Evolutionary conservation across 2,113 vertebrate species (phyloP).

Genomic region (Jacana jacana): DNA sequence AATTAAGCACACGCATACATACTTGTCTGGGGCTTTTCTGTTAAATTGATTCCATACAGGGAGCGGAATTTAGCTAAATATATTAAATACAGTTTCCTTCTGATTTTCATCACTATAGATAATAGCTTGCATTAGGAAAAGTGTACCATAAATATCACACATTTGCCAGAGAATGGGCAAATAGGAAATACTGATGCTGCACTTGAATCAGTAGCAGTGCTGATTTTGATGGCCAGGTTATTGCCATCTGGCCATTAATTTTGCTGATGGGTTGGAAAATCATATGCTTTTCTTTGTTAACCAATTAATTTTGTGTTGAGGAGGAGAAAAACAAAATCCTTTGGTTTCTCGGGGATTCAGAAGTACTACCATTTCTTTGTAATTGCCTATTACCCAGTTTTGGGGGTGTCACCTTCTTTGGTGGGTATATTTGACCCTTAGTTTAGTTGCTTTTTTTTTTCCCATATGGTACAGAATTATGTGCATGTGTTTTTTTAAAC

Average conservation of each 20-base stretch:
- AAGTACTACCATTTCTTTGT: not conserved
- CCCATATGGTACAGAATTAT: constrained; percentile 8
- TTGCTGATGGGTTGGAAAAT: constrained; percentile 46
- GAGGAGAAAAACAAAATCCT: not conserved
- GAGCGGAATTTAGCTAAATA: constrained; percentile 33
- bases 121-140: constrained; percentile 5
- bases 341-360: constrained; percentile 1
- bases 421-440: constrained; percentile 32
- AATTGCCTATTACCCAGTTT: not conserved
- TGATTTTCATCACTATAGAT: constrained; percentile 29
- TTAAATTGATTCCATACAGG: constrained; percentile 17
- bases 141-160: not conserved
- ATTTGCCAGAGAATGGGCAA: not conserved
- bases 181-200: constrained; percentile 13
- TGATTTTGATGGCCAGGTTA: constrained; percentile 51
- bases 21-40: constrained; percentile 31
- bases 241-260: constrained; percentile 50
- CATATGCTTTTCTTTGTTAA: constrained; percentile 49
- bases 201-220: constrained; percentile 1
- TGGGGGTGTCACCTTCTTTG: constrained; percentile 26
- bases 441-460: constrained; percentile 11
- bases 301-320: constrained; percentile 49
- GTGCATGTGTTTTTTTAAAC: constrained; percentile 34
- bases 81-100: not conserved
- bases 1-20: constrained; percentile 26